Evolutionary conservation across 2,797 vertebrate genomes (phyloP).

Genomic region (Hoplostethus mediterraneus): DNA sequence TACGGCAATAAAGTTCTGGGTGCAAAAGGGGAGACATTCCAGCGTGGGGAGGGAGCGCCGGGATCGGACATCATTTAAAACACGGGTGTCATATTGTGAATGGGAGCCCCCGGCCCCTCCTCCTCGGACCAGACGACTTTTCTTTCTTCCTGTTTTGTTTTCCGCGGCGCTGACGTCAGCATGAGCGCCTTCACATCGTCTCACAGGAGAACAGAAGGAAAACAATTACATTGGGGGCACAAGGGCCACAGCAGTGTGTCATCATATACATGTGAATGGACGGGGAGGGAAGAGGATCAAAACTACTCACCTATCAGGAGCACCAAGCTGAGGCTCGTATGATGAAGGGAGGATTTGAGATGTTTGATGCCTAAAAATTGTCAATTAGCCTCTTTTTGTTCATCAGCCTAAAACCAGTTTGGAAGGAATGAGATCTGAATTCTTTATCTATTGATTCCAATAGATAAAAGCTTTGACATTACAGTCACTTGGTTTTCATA

Average conservation of each 20-base stretch:
- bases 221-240: constrained; percentile 30
- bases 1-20: constrained; percentile 74
- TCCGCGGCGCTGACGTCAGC: constrained; percentile 38
- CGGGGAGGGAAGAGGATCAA: background rate
- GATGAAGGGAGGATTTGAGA: background rate
- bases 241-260: constrained; percentile 2
- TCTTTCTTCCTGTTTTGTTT: constrained; percentile 32
- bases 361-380: background rate
- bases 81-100: constrained; percentile 71
- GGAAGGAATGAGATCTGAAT: too few species aligned
- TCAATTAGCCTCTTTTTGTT: too few species aligned
- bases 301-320: background rate
- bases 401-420: background rate
- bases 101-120: constrained; percentile 25
- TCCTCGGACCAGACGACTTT: constrained; percentile 37
- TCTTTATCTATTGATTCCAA: too few species aligned
- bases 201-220: constrained; percentile 28
- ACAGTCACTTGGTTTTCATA: too few species aligned
- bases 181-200: constrained; percentile 36
- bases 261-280: constrained; percentile 25
- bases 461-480: too few species aligned
- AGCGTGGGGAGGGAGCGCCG: constrained; percentile 44
- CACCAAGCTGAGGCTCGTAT: background rate
- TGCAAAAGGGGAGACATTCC: constrained; percentile 67
- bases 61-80: constrained; percentile 78